A percentile compares a stretch with the other conserved stretches of the same genome.
Evolutionary conservation across 2,113 vertebrate species (phyloP).

Genomic region (Myiozetetes cayanensis): DNA sequence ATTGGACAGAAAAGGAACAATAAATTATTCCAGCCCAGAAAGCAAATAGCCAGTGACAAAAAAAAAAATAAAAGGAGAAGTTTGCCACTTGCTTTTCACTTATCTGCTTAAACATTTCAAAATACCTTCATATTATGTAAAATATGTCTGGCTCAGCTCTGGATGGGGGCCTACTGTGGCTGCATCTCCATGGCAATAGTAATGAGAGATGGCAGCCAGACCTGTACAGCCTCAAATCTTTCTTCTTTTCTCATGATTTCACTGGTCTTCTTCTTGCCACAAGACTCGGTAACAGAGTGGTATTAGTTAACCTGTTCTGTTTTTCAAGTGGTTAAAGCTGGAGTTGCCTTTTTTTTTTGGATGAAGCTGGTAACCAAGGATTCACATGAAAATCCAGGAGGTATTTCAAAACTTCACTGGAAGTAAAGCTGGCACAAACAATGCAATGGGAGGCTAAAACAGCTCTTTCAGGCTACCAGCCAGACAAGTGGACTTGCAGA

Average conservation of each 20-base stretch:
- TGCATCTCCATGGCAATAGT: neutral
- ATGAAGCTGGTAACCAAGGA: neutral
- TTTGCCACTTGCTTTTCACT: slow-evolving; percentile 34
- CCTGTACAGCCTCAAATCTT: neutral
- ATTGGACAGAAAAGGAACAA: slow-evolving; percentile 23
- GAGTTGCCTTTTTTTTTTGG: neutral
- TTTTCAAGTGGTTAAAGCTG: neutral
- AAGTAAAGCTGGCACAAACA: neutral
- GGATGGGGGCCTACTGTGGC: neutral
- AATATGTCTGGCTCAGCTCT: neutral
- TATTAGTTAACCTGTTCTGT: neutral
- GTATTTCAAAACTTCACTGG: neutral
- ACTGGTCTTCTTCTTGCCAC: neutral
- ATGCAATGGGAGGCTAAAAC: neutral
- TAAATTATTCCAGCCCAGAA: slow-evolving; percentile 52
- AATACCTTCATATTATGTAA: neutral
- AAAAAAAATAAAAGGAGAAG: neutral
- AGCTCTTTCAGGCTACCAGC: neutral
- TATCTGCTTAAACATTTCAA: neutral
- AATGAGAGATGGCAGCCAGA: neutral
- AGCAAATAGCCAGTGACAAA: slow-evolving; percentile 31
- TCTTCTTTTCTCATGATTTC: neutral
- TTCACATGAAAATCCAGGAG: neutral
- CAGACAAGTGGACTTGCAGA: neutral
- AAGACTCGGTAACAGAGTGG: neutral